Base-by-base conservation (phyloP, 2,888 invertebrate genomes). In the Oscheius sp. region DNA sequence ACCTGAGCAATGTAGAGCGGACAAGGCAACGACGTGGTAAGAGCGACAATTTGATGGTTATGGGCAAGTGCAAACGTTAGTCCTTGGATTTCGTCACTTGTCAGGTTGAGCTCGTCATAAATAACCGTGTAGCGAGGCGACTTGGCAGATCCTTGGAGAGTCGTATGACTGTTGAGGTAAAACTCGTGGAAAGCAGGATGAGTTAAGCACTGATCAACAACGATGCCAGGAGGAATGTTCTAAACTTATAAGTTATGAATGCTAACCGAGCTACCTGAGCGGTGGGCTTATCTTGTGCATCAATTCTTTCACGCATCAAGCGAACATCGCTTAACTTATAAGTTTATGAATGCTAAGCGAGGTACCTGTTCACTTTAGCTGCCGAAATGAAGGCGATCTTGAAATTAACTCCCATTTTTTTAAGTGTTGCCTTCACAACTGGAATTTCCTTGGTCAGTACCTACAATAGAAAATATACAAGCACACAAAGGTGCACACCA, bases 91-190 rank as follows among this genome's bases (percentile, higher is more conserved):
- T 79, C 73, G 49, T 83, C 79, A 80, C 85, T 75, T 5, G 73
- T 21, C 16, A 79, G 66, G 12, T 75, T 71, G n/a, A 56, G 63
- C 29, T 87, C 85, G 52, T 87, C 83, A 23, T 72, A 56, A 41
- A 87, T 58, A 1, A 88, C 79, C 0, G 85, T 85, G 76, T 88
- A 88, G 0, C 81, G 72, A 12, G 87, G 86, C 7, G 83, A 81
- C 35, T 77, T 80, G 7, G 85, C 86, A 1, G 84, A 81, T n/a
- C 88, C 88, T 78, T 87, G 86, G 6, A 86, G 77, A 16, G 87
- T 85, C 21, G 73, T 73, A 74, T 87, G 86, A 5, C 82, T 76
- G 63, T 83, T 85, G 52, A 87, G 73, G 76, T 75, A 87, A 76
- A 86, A 86, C 73, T 87, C 84, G 43, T 78, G 78, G 78, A 59